A percentile compares a stretch with the other conserved stretches of the same genome.
Evolutionary conservation across 2,888 invertebrate species (phyloP).

Genomic region (Drosophila diplacantha): DNA sequence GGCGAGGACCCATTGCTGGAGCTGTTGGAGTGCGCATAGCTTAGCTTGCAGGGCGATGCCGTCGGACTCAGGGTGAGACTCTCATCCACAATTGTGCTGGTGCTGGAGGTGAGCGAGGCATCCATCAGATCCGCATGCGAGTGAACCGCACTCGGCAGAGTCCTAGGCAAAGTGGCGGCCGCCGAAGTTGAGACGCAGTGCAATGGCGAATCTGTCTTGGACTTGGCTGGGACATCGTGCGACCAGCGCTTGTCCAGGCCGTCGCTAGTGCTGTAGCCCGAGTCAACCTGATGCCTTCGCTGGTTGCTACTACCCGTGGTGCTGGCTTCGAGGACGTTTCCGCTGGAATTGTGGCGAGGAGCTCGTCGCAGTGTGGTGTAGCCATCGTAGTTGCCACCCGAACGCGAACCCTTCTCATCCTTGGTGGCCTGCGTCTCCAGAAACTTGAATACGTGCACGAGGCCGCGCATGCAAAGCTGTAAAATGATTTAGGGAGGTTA

Average conservation of each 20-base stretch:
- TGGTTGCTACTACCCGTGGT: constrained; percentile 41
- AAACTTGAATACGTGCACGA: constrained; percentile 96
- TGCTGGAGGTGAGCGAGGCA: constrained; percentile 72
- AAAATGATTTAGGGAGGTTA: background rate
- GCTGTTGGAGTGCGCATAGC: constrained; percentile 70
- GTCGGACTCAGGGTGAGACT: constrained; percentile 56
- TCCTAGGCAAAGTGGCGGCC: constrained; percentile 62
- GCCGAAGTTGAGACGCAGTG: constrained; percentile 48
- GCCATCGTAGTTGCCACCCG: constrained; percentile 77
- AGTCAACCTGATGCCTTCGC: constrained; percentile 87
- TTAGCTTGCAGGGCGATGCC: constrained; percentile 65
- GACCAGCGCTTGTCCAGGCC: constrained; percentile 90
- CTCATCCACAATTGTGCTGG: constrained; percentile 75
- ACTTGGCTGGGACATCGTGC: constrained; percentile 81
- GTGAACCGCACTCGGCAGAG: constrained; percentile 54
- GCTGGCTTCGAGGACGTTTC: constrained; percentile 71
- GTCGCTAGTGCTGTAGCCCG: constrained; percentile 93
- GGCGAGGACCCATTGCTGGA: constrained; percentile 75
- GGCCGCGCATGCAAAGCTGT: constrained; percentile 88
- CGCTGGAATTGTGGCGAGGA: constrained; percentile 73
- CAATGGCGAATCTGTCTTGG: constrained; percentile 74
- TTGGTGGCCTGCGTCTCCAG: constrained; percentile 92
- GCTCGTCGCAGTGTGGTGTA: constrained; percentile 76
- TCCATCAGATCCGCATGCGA: constrained; percentile 72
- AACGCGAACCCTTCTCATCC: constrained; percentile 78